These are phyloP conservation scores for Zophobas atratus DNA, from an alignment of 1,140 invertebrate species.

Conservation along the genomic window DNA sequence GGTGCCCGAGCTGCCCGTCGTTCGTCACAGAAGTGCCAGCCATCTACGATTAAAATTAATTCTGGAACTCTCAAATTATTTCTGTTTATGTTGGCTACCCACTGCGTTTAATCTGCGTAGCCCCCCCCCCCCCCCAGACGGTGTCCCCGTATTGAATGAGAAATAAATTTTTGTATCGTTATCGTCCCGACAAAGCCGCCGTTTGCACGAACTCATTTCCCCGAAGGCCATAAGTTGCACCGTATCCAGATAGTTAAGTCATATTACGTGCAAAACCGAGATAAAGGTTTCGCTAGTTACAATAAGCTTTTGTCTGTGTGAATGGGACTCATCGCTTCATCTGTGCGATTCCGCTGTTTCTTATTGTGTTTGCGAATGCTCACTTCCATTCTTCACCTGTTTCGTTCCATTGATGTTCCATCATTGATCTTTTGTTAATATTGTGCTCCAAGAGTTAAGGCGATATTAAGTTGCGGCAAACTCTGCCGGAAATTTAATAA, in stretches of 20 bases:
- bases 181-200: no score
- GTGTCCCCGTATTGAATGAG: no score
- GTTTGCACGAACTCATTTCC: no score
- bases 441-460: neutral
- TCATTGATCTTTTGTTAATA: conserved; percentile 31
- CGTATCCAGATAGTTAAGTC: neutral
- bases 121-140: no score
- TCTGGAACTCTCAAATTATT: no score
- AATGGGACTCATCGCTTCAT: conserved; percentile 39
- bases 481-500: conserved; percentile 28
- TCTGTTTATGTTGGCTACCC: no score
- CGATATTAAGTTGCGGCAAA: conserved; percentile 18
- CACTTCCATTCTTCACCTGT: conserved; percentile 28
- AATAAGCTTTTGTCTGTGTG: conserved; percentile 33
- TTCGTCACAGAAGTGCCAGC: no score
- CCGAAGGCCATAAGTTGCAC: no score
- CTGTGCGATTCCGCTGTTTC: conserved; percentile 21
- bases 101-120: no score
- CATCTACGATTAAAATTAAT: no score
- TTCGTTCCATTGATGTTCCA: conserved; percentile 18
- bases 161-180: no score
- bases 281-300: conserved; percentile 33
- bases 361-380: conserved; percentile 22
- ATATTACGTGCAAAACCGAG: conserved; percentile 39
- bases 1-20: no score